Conservation (phyloP, 2,888 invertebrate species). For the Sphecodes monilicornis region DNA sequence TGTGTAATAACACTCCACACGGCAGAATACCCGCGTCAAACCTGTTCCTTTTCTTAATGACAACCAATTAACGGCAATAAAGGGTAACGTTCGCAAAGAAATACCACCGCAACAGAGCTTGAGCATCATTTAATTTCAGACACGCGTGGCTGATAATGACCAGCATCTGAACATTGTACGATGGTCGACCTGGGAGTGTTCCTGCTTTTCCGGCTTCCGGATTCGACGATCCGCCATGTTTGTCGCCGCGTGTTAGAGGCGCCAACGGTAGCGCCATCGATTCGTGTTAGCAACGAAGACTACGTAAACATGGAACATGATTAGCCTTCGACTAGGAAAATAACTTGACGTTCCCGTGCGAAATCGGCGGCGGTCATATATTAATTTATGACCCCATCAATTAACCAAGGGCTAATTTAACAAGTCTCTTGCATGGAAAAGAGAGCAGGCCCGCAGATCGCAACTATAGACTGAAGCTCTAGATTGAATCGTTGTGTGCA, state of each 20-base stretch:
- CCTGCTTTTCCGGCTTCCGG: neutral
- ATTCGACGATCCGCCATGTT: conserved; percentile 12
- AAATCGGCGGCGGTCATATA: neutral
- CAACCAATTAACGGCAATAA: conserved; percentile 4
- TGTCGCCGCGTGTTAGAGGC: neutral
- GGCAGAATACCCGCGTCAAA: neutral
- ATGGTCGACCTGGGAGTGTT: conserved; percentile 1
- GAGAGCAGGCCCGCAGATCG: too few species aligned
- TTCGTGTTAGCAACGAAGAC: neutral
- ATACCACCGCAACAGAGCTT: neutral
- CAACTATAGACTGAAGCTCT: too few species aligned
- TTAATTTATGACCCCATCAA: neutral
- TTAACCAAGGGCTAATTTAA: neutral
- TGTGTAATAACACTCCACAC: neutral
- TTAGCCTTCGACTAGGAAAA: neutral
- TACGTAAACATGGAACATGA: neutral
- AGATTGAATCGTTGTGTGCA: too few species aligned
- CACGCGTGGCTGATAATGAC: conserved; percentile 13
- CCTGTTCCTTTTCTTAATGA: conserved; percentile 6
- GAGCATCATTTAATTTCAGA: neutral
- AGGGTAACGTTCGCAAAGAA: neutral
- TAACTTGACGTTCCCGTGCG: too few species aligned
- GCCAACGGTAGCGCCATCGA: conserved; percentile 7
- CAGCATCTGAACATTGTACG: neutral
- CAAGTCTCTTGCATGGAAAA: neutral